Conservation (phyloP, 2,888 invertebrate genomes). For the Athalia cordata region DNA sequence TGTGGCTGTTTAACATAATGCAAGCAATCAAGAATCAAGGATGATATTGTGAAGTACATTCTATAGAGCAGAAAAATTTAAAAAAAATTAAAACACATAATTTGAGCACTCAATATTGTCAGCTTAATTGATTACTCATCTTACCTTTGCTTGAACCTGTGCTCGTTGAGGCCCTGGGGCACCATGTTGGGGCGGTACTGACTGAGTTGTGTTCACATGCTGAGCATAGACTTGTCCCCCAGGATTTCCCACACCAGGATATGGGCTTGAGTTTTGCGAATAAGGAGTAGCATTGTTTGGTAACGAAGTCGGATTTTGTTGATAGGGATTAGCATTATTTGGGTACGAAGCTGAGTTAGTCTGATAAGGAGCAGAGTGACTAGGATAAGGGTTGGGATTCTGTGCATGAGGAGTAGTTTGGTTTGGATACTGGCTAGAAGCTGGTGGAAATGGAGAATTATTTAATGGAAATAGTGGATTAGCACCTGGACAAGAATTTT, state of each 20-base stretch:
- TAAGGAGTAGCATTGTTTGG: conserved; percentile 53
- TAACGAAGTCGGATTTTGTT: conserved; percentile 38
- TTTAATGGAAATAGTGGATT: no score
- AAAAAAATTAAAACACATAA: not conserved
- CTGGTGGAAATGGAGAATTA: no score
- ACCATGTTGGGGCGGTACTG: conserved; percentile 51
- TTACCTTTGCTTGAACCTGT: conserved; percentile 64
- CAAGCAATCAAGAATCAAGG: not conserved
- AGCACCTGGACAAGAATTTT: no score
- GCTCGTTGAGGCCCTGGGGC: conserved; percentile 64
- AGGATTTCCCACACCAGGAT: conserved; percentile 60
- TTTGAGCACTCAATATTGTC: no score
- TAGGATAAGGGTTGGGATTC: conserved; percentile 35
- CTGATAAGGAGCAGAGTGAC: conserved; percentile 43
- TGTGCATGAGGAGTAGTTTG: conserved; percentile 17
- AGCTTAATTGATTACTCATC: conserved; percentile 48
- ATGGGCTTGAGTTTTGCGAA: conserved; percentile 38
- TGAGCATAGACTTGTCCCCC: conserved; percentile 65
- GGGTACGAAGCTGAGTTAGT: conserved; percentile 44
- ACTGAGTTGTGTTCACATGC: conserved; percentile 55
- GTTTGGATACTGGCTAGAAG: conserved; percentile 47
- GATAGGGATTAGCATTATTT: conserved; percentile 41
- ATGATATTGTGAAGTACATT: no score
- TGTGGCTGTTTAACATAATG: not conserved
- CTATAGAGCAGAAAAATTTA: not conserved